phyloP scores from a whole-genome alignment of 2,797 vertebrate species.

The Staurois parvus region DNA sequence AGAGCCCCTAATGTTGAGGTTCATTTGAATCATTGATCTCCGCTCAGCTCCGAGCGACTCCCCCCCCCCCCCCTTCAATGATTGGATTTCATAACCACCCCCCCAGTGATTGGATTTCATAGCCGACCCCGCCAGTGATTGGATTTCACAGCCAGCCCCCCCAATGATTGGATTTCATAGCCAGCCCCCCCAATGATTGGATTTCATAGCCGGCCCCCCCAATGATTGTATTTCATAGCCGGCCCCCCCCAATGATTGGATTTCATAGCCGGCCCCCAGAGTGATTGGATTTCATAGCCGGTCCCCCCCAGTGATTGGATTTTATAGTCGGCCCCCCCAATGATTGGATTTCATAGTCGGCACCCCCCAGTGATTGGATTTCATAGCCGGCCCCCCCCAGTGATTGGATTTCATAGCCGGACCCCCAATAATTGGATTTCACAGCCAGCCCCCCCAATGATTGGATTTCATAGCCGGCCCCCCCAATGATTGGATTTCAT shows the following conservation, averaged over 20 bases:
- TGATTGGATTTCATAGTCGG: background rate
- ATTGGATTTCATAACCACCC: background rate
- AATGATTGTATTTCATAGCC: background rate
- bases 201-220: background rate
- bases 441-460: background rate
- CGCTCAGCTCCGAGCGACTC: background rate
- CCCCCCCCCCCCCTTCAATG: too few species aligned
- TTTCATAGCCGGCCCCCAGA: background rate
- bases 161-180: background rate
- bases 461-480: background rate
- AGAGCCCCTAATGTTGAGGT: too few species aligned
- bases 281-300: background rate
- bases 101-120: background rate
- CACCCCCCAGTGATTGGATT: too few species aligned
- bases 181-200: background rate
- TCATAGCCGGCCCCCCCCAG: background rate
- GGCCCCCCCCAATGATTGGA: too few species aligned
- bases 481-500: background rate
- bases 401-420: background rate
- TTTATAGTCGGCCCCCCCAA: background rate
- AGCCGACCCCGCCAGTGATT: too few species aligned
- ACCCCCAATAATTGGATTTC: too few species aligned
- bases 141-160: background rate
- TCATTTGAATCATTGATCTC: slow-evolving; percentile 4
- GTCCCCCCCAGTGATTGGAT: too few species aligned